phyloP scores from a whole-genome alignment of 2,888 invertebrate genomes.

The Leptinotarsa juncta region DNA sequence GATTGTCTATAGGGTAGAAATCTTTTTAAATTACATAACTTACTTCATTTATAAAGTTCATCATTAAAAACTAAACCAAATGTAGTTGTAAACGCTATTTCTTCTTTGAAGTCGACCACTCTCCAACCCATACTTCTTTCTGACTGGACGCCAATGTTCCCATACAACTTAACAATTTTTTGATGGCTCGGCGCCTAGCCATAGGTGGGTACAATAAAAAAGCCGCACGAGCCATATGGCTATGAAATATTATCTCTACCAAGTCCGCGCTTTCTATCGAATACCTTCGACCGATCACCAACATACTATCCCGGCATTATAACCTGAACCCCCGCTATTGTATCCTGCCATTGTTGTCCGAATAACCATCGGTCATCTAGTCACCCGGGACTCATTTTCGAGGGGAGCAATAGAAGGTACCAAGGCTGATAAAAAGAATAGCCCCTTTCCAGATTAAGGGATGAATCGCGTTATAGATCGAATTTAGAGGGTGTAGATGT shows the following conservation, averaged over 20 bases:
- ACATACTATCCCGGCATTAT: constrained; percentile 35
- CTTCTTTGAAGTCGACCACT: no score
- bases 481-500: constrained; percentile 29
- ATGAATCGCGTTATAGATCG: constrained; percentile 44
- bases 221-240: constrained; percentile 43
- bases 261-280: constrained; percentile 10
- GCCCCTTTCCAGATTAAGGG: constrained; percentile 50
- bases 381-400: constrained; percentile 15
- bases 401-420: constrained; percentile 5
- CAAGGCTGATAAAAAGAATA: constrained; percentile 48
- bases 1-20: no score
- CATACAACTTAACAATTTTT: neutral
- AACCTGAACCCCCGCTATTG: constrained; percentile 36
- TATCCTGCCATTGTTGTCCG: constrained; percentile 36
- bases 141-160: constrained; percentile 1
- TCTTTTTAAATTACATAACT: no score
- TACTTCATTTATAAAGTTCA: no score
- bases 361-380: constrained; percentile 45
- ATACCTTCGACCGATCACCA: constrained; percentile 32
- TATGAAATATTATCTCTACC: constrained; percentile 34
- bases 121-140: neutral
- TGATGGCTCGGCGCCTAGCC: constrained; percentile 25
- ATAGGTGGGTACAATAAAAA: constrained; percentile 24
- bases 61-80: no score
- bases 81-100: no score